Evolutionary conservation across 2,113 vertebrate species (phyloP).

Genomic region (Ammodytes dubius): DNA sequence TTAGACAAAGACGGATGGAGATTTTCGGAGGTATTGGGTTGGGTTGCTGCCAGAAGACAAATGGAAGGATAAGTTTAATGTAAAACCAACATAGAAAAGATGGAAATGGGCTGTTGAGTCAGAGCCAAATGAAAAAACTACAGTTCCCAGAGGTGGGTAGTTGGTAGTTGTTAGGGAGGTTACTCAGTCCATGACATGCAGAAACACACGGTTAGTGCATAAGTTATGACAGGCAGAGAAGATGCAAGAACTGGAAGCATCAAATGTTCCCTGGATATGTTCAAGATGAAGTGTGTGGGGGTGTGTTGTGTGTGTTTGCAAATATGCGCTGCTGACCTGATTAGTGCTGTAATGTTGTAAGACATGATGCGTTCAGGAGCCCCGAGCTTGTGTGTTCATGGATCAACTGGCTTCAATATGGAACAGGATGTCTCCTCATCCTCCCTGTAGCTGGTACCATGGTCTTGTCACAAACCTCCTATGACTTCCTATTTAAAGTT

Average conservation of each 20-base stretch:
- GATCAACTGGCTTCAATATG: slow-evolving; percentile 35
- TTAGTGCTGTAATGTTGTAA: background rate
- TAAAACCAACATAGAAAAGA: slow-evolving; percentile 39
- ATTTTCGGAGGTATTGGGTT: background rate
- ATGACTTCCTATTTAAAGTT: background rate
- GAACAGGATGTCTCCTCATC: slow-evolving; percentile 26
- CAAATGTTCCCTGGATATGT: background rate
- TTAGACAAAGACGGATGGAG: slow-evolving; percentile 54
- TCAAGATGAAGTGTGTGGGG: background rate
- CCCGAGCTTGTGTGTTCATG: slow-evolving; percentile 25
- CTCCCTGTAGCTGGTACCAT: background rate
- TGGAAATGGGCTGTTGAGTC: slow-evolving; percentile 26
- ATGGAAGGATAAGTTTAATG: slow-evolving; percentile 30
- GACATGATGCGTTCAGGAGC: slow-evolving; percentile 14
- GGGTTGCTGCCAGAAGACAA: slow-evolving; percentile 42
- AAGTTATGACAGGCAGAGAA: slow-evolving; percentile 44
- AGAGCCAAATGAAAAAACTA: slow-evolving; percentile 50
- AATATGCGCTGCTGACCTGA: background rate
- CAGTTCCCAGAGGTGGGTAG: slow-evolving; percentile 26
- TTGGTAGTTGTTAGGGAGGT: slow-evolving; percentile 34
- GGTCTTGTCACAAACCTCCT: background rate
- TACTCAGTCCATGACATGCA: slow-evolving; percentile 23
- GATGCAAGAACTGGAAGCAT: background rate
- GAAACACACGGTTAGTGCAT: slow-evolving; percentile 18
- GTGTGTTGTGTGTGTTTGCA: slow-evolving; percentile 3